A percentile compares a stretch with the other conserved stretches of the same genome.
phyloP scores from a whole-genome alignment of 2,888 invertebrate genomes.

The Leptinotarsa tumamoca region DNA sequence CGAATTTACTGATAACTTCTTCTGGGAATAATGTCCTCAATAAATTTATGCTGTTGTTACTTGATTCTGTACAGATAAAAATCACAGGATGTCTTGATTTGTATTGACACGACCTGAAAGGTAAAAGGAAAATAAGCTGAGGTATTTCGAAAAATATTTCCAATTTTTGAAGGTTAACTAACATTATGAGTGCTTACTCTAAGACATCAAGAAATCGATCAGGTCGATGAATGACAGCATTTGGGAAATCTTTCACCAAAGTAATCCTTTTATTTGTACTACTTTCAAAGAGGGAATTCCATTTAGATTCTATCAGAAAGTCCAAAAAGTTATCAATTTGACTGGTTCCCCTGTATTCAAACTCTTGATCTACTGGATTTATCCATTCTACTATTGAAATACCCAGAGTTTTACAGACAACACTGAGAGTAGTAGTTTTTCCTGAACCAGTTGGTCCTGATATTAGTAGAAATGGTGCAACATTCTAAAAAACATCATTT shows the following conservation, averaged over 20 bases:
- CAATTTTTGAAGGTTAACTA: not conserved
- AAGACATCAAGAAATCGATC: constrained; percentile 75
- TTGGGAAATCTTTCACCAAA: constrained; percentile 86
- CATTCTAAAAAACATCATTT: constrained; percentile 53
- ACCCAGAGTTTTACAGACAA: constrained; percentile 74
- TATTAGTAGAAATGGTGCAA: constrained; percentile 74
- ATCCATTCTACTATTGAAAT: constrained; percentile 82
- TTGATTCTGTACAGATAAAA: constrained; percentile 80
- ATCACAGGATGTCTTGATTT: constrained; percentile 77
- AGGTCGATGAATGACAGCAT: constrained; percentile 77
- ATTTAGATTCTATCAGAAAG: constrained; percentile 84
- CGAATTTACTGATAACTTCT: constrained; percentile 72
- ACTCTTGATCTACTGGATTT: constrained; percentile 80
- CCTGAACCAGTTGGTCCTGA: constrained; percentile 89
- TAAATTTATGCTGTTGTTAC: constrained; percentile 72
- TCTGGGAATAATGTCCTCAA: constrained; percentile 75
- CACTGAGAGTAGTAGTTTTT: constrained; percentile 80
- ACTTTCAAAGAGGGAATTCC: constrained; percentile 70
- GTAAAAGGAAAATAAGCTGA: constrained; percentile 5
- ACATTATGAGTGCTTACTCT: constrained; percentile 70
- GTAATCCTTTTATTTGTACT: constrained; percentile 70
- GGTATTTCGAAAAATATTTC: not conserved
- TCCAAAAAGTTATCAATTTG: constrained; percentile 81
- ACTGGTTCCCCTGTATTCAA: constrained; percentile 69
- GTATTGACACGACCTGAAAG: constrained; percentile 71